Percentiles rank a stretch among this genome's conserved stretches.
phyloP scores from a whole-genome alignment of 2,113 vertebrate species.

The Lipotes vexillifer region DNA sequence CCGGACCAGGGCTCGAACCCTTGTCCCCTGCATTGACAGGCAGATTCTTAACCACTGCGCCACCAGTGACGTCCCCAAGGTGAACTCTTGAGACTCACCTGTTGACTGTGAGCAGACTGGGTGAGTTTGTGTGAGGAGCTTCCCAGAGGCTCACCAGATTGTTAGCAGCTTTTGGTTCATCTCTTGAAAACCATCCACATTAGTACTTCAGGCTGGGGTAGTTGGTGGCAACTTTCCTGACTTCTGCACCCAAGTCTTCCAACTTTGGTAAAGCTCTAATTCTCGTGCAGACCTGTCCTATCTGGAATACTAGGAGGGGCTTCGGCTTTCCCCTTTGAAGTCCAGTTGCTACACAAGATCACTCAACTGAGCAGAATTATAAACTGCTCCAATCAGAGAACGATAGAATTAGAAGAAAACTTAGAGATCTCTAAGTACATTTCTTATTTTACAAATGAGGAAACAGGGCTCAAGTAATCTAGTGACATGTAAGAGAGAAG shows the following conservation, averaged over 20 bases:
- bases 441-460: background rate
- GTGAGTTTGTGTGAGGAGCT: background rate
- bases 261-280: background rate
- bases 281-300: background rate
- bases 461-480: background rate
- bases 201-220: background rate
- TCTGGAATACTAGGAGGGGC: background rate
- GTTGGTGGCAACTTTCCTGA: background rate
- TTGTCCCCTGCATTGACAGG: too few relatives aligned
- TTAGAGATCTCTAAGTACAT: background rate
- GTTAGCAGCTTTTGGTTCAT: background rate
- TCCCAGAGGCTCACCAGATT: background rate
- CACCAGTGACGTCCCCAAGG: background rate
- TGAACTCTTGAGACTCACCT: background rate
- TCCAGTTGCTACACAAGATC: background rate
- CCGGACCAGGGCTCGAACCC: too few relatives aligned
- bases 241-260: background rate
- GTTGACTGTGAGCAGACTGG: background rate
- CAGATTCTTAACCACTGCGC: too few relatives aligned
- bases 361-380: background rate
- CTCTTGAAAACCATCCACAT: background rate
- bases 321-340: background rate
- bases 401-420: background rate
- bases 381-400: background rate
- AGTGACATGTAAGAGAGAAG: background rate